Conservation (phyloP, 2,797 vertebrate species). For the Fistularia commersonii region DNA sequence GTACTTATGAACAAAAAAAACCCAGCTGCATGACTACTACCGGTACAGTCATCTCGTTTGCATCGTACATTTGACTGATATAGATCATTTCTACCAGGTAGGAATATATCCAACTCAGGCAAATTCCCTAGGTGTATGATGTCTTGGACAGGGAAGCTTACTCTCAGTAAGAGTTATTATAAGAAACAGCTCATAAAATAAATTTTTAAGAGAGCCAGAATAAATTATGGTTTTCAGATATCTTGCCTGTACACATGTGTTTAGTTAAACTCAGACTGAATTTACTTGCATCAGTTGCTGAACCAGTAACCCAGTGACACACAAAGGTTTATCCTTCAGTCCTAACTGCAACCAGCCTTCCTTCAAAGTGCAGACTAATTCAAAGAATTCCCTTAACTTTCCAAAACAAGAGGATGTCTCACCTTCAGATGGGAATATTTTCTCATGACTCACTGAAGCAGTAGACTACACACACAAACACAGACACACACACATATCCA, state of each 20-base stretch:
- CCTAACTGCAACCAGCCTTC: constrained; percentile 1
- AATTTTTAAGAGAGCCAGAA: too few species aligned
- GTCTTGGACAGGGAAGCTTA: too few species aligned
- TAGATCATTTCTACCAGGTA: too few species aligned
- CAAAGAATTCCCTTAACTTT: constrained; percentile 1
- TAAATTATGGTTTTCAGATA: constrained; percentile 1
- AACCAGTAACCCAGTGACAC: constrained; percentile 11
- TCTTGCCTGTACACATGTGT: constrained; percentile 7
- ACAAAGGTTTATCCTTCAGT: not conserved
- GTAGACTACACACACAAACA: not conserved
- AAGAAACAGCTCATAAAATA: too few species aligned
- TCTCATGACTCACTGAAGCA: not conserved
- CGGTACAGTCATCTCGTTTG: too few species aligned
- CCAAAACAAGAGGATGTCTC: not conserved
- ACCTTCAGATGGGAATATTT: not conserved
- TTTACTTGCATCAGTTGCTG: constrained; percentile 7
- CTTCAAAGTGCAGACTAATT: not conserved
- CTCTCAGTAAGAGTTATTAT: too few species aligned
- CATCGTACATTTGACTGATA: too few species aligned
- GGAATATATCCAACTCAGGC: too few species aligned
- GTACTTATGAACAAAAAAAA: too few species aligned
- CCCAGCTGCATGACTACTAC: too few species aligned
- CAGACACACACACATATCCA: not conserved
- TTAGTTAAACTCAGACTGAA: constrained; percentile 11
- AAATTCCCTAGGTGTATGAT: too few species aligned